Percentiles rank a stretch among this genome's conserved stretches.
Conservation (phyloP, 1,140 invertebrate species). For the Cyphomyrmex costatus region DNA sequence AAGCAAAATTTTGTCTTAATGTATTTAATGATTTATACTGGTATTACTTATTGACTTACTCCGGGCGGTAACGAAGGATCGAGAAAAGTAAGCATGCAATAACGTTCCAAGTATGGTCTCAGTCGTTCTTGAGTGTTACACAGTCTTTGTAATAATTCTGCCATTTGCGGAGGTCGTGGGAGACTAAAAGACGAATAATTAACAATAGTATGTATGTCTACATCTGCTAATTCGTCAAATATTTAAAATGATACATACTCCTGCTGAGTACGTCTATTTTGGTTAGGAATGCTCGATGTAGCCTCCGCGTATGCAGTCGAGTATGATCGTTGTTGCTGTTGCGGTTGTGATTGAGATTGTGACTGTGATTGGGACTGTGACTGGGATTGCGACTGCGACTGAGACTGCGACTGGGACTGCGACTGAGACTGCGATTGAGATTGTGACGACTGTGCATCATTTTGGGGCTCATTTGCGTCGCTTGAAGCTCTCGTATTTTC, state of each 20-base stretch:
- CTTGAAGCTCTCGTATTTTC: conserved; percentile 57
- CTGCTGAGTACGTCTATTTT: conserved; percentile 59
- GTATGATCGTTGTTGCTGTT: conserved; percentile 43
- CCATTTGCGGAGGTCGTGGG: conserved; percentile 88
- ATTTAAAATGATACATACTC: conserved; percentile 22
- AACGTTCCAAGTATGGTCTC: conserved; percentile 89
- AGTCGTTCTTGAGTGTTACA: conserved; percentile 88
- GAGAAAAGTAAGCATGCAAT: conserved; percentile 87
- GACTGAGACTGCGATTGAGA: conserved; percentile 18
- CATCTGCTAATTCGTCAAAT: background rate
- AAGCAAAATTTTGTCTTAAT: background rate
- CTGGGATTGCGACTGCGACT: conserved; percentile 41
- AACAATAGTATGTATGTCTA: conserved; percentile 12
- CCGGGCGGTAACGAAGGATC: conserved; percentile 88
- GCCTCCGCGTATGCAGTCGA: background rate
- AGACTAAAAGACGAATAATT: conserved; percentile 70
- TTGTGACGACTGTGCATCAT: conserved; percentile 44
- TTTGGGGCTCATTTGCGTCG: conserved; percentile 59
- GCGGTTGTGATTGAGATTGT: conserved; percentile 43
- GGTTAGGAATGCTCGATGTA: conserved; percentile 49
- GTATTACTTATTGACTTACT: conserved; percentile 81
- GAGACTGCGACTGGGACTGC: conserved; percentile 47
- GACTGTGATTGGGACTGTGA: conserved; percentile 35
- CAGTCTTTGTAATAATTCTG: conserved; percentile 88
- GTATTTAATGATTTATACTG: background rate